These are phyloP conservation scores for Cyprinodon diabolis DNA, from an alignment of 2,797 vertebrate species.

Conservation along the genomic window DNA sequence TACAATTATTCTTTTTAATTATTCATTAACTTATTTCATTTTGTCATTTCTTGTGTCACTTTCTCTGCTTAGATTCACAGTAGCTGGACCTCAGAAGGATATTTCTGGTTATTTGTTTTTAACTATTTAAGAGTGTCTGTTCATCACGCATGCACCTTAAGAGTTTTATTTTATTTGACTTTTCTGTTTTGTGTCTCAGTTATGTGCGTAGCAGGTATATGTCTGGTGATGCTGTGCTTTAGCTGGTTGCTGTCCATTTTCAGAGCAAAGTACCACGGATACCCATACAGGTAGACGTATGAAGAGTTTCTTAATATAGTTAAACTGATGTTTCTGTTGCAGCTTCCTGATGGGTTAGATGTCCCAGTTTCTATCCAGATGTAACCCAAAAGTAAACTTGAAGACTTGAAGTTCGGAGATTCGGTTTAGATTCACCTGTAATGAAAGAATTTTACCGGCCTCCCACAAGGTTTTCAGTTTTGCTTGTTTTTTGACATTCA, in stretches of 20 bases:
- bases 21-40: too few species aligned
- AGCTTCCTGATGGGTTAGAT: constrained; percentile 92
- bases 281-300: constrained; percentile 89
- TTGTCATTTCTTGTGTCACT: too few species aligned
- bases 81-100: not conserved
- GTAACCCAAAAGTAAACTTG: not conserved
- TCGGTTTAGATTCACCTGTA: not conserved
- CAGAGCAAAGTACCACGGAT: constrained; percentile 97
- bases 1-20: too few species aligned
- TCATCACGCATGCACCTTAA: not conserved
- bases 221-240: constrained; percentile 94
- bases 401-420: not conserved
- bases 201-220: constrained; percentile 93
- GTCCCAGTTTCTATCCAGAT: constrained; percentile 1
- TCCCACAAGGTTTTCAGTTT: not conserved
- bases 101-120: not conserved
- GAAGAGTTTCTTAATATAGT: not conserved
- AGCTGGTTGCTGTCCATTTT: constrained; percentile 97
- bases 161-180: not conserved
- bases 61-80: too few species aligned
- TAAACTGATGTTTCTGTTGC: constrained; percentile 48
- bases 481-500: not conserved
- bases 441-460: not conserved
- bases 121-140: not conserved
- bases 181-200: constrained; percentile 73